Conservation (phyloP, 2,113 vertebrate species). For the Rhegmatorhina hoffmannsi region DNA sequence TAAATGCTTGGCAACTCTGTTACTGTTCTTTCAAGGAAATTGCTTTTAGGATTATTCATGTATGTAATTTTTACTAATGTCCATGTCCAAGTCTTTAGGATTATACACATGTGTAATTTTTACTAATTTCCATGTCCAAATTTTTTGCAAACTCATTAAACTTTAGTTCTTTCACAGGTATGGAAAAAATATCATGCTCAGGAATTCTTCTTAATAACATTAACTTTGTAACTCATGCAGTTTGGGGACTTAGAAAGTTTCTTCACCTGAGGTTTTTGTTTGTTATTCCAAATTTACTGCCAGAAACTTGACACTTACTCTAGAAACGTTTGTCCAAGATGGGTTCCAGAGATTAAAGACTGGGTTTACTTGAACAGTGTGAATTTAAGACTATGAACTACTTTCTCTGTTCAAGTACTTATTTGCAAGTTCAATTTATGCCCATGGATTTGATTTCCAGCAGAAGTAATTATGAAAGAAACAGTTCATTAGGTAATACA, state of each 20-base stretch:
- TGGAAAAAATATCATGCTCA: slow-evolving; percentile 14
- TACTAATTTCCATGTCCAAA: slow-evolving; percentile 16
- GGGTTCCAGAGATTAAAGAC: slow-evolving; percentile 36
- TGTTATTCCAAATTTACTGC: slow-evolving; percentile 63
- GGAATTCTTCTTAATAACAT: slow-evolving; percentile 39
- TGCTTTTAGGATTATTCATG: neutral
- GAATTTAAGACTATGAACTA: slow-evolving; percentile 33
- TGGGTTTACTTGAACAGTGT: neutral
- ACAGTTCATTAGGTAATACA: neutral
- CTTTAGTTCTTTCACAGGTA: slow-evolving; percentile 28
- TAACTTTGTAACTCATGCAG: slow-evolving; percentile 22
- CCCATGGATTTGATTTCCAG: neutral
- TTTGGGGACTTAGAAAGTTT: slow-evolving; percentile 25
- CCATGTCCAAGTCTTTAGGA: neutral
- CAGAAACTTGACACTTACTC: slow-evolving; percentile 44
- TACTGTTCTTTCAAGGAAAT: slow-evolving; percentile 42
- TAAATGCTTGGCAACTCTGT: neutral
- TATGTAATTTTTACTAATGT: neutral
- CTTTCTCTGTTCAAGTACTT: slow-evolving; percentile 26
- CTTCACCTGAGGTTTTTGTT: slow-evolving; percentile 55
- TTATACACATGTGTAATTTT: neutral
- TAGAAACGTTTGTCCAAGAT: slow-evolving; percentile 52
- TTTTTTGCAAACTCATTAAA: slow-evolving; percentile 40
- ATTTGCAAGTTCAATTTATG: slow-evolving; percentile 13
- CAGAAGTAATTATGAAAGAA: neutral